Base-by-base conservation (phyloP, 1,140 invertebrate genomes). In the Hylaeus anthracinus region DNA sequence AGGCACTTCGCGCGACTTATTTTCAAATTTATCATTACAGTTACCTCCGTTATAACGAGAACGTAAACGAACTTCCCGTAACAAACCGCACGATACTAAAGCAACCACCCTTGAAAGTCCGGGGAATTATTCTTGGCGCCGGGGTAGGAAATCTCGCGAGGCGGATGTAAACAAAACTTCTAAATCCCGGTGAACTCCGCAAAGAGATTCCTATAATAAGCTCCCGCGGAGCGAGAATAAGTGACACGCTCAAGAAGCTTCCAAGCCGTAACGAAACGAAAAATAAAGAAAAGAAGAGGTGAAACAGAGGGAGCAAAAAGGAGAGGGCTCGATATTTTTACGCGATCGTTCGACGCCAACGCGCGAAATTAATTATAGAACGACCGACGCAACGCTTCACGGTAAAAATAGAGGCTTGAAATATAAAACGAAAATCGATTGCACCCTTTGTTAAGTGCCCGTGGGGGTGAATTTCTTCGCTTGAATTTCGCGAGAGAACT, bases 401-500 rank as follows among this genome's bases (percentile, higher is more conserved):
- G n/a, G 61, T 26, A 9, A 1, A 26, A n/a, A 66, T 48, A 48
- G 65, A 26, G 9, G 5, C n/a, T 9, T 10, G 45, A 67, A 51
- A 45, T 37, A 5, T 5, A 37, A 37, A 56, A 53, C 51, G 41
- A 66, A 55, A 67, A 56, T 75, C 51, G 73, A 66, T 75, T 15
- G 26, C 3, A 4, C 5, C 41, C 4, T 43, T 48, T 48, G 45
- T 48, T 48, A 48, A 26, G 26, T 26, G 26, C 26, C 26, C 26
- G 26, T 26, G 26, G 26, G 26, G 26, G 26, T 26, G 26, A 26
- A 26, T 26, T 26, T 26, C 26, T 26, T 26, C 26, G 26, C 26
- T 26, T 26, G 26, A 26, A 26, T 26, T 26, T 26, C 26, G 26
- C 26, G 26, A 26, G 26, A 26, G 26, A 26, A 26, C 26, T 26